These are phyloP conservation scores for Spongia lamella DNA, from an alignment of 37 sponge, comb jelly and placozoan genomes.

Conservation along the genomic window DNA sequence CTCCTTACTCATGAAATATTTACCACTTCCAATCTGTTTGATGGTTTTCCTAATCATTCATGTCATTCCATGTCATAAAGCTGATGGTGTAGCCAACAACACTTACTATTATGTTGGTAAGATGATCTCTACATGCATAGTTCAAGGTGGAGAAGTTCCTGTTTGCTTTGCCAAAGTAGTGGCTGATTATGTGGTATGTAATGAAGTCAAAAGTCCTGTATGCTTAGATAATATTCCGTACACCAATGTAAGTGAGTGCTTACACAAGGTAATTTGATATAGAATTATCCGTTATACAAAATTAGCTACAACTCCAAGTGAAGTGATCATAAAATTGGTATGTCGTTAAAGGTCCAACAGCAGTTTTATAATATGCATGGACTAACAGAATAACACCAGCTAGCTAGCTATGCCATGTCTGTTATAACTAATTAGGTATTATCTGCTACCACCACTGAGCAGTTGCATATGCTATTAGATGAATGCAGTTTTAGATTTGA, in stretches of 20 bases:
- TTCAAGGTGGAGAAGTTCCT: not conserved
- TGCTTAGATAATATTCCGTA: slow-evolving; percentile 16
- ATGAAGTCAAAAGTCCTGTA: not conserved
- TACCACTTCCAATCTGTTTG: not conserved
- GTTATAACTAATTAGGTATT: too few relatives aligned
- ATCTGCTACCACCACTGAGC: too few relatives aligned
- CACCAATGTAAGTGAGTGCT: not conserved
- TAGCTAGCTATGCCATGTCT: not conserved
- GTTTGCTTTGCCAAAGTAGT: slow-evolving; percentile 3
- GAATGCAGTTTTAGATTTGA: slow-evolving; percentile 11
- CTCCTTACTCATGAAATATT: not conserved
- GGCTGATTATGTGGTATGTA: slow-evolving; percentile 23
- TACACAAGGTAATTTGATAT: not conserved
- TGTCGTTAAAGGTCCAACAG: too few relatives aligned
- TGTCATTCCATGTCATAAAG: not conserved
- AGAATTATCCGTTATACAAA: too few relatives aligned
- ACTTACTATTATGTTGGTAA: not conserved
- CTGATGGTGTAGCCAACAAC: not conserved
- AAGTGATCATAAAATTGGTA: too few relatives aligned
- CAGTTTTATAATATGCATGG: too few relatives aligned
- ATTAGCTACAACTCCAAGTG: too few relatives aligned
- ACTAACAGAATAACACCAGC: too few relatives aligned
- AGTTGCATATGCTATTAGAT: too few relatives aligned
- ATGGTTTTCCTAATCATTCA: not conserved
- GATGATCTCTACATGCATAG: not conserved